A percentile compares a stretch with the other conserved stretches of the same genome.
Conservation (phyloP, 2,888 invertebrate genomes). For the Sinopyrophorus schimmeli region DNA sequence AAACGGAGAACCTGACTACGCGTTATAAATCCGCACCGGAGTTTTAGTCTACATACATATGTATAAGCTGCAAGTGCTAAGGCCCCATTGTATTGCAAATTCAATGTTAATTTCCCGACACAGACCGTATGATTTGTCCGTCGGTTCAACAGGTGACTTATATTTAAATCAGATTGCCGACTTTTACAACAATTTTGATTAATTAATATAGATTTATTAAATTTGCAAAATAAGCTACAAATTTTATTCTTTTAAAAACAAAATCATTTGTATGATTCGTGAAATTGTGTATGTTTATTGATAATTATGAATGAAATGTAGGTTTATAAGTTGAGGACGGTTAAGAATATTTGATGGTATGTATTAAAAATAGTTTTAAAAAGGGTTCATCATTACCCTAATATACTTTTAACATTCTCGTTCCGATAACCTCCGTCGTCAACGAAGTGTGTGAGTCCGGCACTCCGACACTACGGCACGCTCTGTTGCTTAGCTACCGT, state of each 20-base stretch:
- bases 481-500: slow-evolving; percentile 57
- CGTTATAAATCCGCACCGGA: slow-evolving; percentile 46
- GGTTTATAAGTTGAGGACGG: no score
- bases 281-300: no score
- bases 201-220: no score
- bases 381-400: no score
- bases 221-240: no score
- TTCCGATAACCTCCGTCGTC: slow-evolving; percentile 34
- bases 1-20: slow-evolving; percentile 18
- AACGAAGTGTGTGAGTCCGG: slow-evolving; percentile 33
- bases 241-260: no score
- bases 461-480: slow-evolving; percentile 44
- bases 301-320: no score
- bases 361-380: no score
- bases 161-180: slow-evolving; percentile 16
- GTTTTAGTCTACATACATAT: slow-evolving; percentile 54
- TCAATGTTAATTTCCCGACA: slow-evolving; percentile 55
- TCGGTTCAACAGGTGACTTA: slow-evolving; percentile 50
- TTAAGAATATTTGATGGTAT: no score
- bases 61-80: slow-evolving; percentile 55
- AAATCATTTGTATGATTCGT: no score
- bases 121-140: slow-evolving; percentile 50
- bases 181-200: no score
- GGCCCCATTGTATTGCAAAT: slow-evolving; percentile 57
- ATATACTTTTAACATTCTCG: slow-evolving; percentile 22